Evolutionary conservation across 64 coral and sea anemone species (phyloP).

Genomic region (Pocillopora verrucosa): DNA sequence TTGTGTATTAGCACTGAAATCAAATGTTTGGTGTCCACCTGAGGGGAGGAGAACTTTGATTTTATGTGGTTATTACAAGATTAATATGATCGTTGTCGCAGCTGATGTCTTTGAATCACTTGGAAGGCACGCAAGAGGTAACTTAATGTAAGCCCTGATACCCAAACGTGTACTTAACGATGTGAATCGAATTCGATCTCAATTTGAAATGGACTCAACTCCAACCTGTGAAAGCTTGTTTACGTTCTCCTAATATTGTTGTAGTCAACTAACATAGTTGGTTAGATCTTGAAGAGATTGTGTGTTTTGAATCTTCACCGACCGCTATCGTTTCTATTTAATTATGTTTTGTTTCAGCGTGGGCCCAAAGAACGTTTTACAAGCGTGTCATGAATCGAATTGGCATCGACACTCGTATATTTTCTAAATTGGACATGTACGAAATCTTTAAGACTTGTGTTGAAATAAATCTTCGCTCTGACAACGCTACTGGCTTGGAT

Average conservation of each 20-base stretch:
- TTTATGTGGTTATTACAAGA: conserved; percentile 43
- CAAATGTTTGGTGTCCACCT: conserved; percentile 34
- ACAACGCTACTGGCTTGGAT: neutral
- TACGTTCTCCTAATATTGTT: conserved; percentile 15
- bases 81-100: conserved; percentile 20
- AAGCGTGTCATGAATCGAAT: neutral
- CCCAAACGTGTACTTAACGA: neutral
- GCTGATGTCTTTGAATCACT: conserved; percentile 23
- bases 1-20: conserved; percentile 41
- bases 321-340: neutral
- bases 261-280: neutral
- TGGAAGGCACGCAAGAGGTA: conserved; percentile 11
- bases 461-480: neutral
- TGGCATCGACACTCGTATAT: neutral
- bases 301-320: conserved; percentile 11
- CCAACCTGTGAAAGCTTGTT: conserved; percentile 5
- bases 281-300: neutral
- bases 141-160: neutral
- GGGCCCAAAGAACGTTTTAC: neutral
- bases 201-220: neutral
- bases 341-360: neutral
- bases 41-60: conserved; percentile 68
- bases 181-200: conserved; percentile 10
- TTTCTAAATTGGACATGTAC: neutral
- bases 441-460: neutral